phyloP scores from a whole-genome alignment of 2,113 vertebrate genomes.

The Phalacrocorax pelagicus region DNA sequence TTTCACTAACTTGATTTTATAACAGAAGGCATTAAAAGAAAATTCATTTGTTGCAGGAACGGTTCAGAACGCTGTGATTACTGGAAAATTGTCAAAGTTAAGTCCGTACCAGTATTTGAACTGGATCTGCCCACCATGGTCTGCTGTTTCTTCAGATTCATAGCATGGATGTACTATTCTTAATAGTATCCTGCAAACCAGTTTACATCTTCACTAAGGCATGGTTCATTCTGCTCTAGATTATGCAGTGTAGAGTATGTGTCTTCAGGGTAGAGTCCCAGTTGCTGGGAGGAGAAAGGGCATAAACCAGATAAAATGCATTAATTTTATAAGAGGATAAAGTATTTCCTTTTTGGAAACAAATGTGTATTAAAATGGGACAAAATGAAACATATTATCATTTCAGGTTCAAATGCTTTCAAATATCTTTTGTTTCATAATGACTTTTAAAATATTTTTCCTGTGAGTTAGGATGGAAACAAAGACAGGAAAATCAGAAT shows the following conservation, averaged over 20 bases:
- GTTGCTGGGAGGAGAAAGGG: neutral
- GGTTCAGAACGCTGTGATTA: neutral
- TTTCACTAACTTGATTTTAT: neutral
- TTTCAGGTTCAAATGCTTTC: neutral
- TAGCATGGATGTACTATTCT: neutral
- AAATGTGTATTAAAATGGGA: neutral
- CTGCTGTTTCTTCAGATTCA: neutral
- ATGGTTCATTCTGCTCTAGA: neutral
- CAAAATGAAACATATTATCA: neutral
- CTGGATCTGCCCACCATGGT: neutral
- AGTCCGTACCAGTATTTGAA: neutral
- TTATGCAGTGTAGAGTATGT: neutral
- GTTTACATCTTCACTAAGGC: neutral
- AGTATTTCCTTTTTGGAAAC: neutral
- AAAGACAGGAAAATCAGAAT: conserved; percentile 55
- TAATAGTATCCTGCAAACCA: neutral
- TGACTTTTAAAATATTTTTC: conserved; percentile 17
- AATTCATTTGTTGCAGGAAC: neutral
- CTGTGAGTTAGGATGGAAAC: conserved; percentile 7
- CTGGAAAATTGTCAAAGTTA: neutral
- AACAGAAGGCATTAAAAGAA: neutral
- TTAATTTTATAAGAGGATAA: neutral
- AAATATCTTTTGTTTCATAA: neutral
- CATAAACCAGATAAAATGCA: neutral
- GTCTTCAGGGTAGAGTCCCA: neutral